Evolutionary conservation across 2,797 vertebrate genomes (phyloP), one percentile per base, ranked within the genome.

Genomic region (Petrocephalus schoutedeni): DNA sequence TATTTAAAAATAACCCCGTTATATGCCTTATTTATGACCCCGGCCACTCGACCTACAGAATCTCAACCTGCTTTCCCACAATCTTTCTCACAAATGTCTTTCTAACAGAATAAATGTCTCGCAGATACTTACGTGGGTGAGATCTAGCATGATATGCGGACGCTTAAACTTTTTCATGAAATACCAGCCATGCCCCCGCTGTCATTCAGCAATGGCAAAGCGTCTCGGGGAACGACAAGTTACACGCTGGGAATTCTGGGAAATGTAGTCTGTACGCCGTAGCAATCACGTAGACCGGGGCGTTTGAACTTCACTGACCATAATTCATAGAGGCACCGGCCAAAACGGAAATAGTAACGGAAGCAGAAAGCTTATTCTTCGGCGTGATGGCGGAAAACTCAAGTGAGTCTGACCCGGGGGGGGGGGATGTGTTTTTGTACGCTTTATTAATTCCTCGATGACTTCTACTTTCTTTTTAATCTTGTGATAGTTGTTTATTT

Each of bases 371-470:
- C 56, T 58, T 64, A 45, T 49, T 21, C 16, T 86, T 58, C 84
- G 86, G 85, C 87, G 64, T 85, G 53, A 92, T 92, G 92, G 91
- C 92, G 91, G 91, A 93, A 87, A 92, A 91, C 90, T 91, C 85
- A 86, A 91, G 92, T 92, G 89, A 91, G 90, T 82, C 49, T 86
- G 8, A 86, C 28, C 4, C 32, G 1, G 32, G 16, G n/a, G 19
- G 53, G 4, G 28, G 7, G 4, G 7, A 23, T 23, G 41, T 57
- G 5, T 86, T 19, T 32, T 74, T 56, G 64, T 45, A 36, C 14
- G 7, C 1, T 77, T 36, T n/a, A 36, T 56, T 74, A 32, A n/a
- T 7, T 71, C 3, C 58, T 51, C 16, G 9, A 58, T 21, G 23
- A 80, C 19, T 21, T 45, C 56, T 19, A 10, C 56, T 64, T 58